Evolutionary conservation across 2,113 vertebrate genomes (phyloP), one percentile per base, ranked within the genome.

Genomic region (Pseudopipra pipra): DNA sequence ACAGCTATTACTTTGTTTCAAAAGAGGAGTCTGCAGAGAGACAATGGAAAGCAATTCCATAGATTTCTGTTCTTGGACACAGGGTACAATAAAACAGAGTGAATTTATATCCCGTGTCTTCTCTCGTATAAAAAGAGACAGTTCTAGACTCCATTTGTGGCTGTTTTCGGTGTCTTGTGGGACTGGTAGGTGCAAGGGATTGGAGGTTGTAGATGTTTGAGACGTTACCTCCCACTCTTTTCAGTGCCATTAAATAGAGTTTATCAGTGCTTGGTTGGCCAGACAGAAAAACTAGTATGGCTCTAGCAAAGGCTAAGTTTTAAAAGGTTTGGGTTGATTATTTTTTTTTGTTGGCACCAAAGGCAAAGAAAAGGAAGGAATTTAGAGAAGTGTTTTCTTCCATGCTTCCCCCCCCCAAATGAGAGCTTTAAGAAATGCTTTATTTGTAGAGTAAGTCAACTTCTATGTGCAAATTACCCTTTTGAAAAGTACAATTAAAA

Each of bases 401-500:
- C 2, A 1, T 24, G 39, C 16, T 35, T 70, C 73, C 27, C 13
- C 41, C 15, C 21, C 25, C 14, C 24, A 71, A 56, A 74, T 15
- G 6, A 16, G 17, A 86, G 46, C 17, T 84, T 90, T 55, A 88
- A 66, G 72, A 86, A 94, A 80, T 43, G 35, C 21, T 87, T 75
- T 87, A 63, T 75, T 87, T 91, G 9, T 39, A 68, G 33, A 25
- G 21, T 55, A 87, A 77, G 21, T 63, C 37, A 92, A 77, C 12
- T 71, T 70, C 77, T 43, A 75, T 5, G 19, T 47, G 46, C 23
- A 83, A 73, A 90, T 51, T 90, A 61, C 21, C 68, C 39, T 71
- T 86, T 92, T 84, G 43, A 75, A 93, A 93, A 90, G n/a, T 11
- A 88, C 28, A 88, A 15, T 83, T 89, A 77, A 88, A 90, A 80